Percentiles rank a stretch among this genome's conserved stretches.
phyloP scores from a whole-genome alignment of 2,113 vertebrate genomes.

The Ailuropoda melanoleuca region DNA sequence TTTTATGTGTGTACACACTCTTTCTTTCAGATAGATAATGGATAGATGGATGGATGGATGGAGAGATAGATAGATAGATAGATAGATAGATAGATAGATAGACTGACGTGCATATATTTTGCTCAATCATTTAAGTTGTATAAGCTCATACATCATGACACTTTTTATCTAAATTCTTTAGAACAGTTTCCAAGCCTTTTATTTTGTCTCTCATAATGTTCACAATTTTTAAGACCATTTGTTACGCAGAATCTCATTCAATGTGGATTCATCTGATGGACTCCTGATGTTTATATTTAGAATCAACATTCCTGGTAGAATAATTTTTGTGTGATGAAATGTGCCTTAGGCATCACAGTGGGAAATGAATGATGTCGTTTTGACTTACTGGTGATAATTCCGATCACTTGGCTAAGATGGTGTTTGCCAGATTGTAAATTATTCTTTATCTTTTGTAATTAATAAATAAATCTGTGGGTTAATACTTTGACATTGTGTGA shows the following conservation, averaged over 20 bases:
- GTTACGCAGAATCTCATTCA: neutral
- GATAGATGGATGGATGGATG: too few species aligned
- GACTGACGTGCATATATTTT: neutral
- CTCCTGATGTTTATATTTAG: neutral
- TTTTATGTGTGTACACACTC: neutral
- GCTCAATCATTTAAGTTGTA: neutral
- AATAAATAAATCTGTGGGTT: neutral
- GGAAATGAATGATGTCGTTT: neutral
- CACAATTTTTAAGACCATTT: neutral
- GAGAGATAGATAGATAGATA: neutral
- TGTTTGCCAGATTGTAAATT: neutral
- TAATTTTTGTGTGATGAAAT: neutral
- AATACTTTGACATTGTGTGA: neutral
- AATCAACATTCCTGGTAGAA: neutral
- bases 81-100: neutral
- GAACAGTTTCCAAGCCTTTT: neutral
- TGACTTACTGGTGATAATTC: neutral
- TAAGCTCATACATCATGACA: neutral
- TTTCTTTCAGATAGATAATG: neutral
- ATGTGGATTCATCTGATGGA: neutral
- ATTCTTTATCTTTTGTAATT: neutral
- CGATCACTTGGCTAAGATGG: neutral
- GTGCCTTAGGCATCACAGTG: neutral
- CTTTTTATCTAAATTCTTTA: neutral
- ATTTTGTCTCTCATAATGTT: neutral